These are phyloP conservation scores for Agelas oroides DNA, from an alignment of 37 sponge, comb jelly and placozoan genomes.

Conservation along the genomic window DNA sequence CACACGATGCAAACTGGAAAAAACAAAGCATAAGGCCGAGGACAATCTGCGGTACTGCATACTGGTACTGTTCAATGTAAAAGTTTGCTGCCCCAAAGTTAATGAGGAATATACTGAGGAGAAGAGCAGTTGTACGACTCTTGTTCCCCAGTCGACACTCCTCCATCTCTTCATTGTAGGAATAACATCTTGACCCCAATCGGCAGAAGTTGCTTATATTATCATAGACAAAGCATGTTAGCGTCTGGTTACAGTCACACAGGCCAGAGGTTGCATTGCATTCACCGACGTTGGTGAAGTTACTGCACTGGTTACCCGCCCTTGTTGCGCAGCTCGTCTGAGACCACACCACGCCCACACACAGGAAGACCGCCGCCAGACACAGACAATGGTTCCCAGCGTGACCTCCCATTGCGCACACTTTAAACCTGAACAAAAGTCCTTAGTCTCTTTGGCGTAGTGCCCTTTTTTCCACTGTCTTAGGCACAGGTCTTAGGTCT, in stretches of 20 bases:
- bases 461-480: neutral
- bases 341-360: too few relatives aligned
- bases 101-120: slow-evolving; percentile 76
- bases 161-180: neutral
- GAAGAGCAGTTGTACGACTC: slow-evolving; percentile 53
- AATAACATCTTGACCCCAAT: slow-evolving; percentile 14
- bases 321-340: neutral
- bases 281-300: slow-evolving; percentile 15
- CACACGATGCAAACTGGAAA: slow-evolving; percentile 76
- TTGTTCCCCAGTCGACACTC: slow-evolving; percentile 33
- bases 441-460: too few relatives aligned
- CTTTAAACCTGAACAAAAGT: too few relatives aligned
- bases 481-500: too few relatives aligned
- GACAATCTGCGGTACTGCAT: slow-evolving; percentile 80
- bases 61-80: slow-evolving; percentile 73
- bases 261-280: slow-evolving; percentile 19
- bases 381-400: too few relatives aligned
- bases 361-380: too few relatives aligned
- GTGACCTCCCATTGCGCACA: too few relatives aligned
- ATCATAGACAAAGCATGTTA: too few relatives aligned
- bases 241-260: slow-evolving; percentile 16
- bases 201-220: slow-evolving; percentile 18
- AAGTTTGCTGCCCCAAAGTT: slow-evolving; percentile 88
- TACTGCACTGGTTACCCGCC: neutral
- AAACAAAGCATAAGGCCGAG: slow-evolving; percentile 64